Evolutionary conservation across 1,140 invertebrate genomes (phyloP).

Genomic region (Drosophila novamexicana): DNA sequence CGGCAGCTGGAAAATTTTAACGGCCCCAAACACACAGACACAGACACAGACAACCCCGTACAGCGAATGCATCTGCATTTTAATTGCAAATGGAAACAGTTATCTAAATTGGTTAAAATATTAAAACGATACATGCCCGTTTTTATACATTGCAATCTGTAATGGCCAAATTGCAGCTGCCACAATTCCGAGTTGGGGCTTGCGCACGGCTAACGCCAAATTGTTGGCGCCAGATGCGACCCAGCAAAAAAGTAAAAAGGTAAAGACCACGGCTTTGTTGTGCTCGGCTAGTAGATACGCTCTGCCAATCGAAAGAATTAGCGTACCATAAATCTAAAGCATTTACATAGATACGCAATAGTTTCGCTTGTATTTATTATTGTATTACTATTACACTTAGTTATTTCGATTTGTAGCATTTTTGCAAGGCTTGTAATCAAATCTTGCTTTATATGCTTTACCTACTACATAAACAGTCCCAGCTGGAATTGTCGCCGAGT

Average conservation of each 20-base stretch:
- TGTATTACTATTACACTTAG: too few species aligned
- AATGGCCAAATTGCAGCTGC: slow-evolving; percentile 28
- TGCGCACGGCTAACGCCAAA: slow-evolving; percentile 13
- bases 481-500: too few species aligned
- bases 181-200: slow-evolving; percentile 13
- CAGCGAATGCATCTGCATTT: slow-evolving; percentile 66
- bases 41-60: too few species aligned
- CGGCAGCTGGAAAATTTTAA: slow-evolving; percentile 62
- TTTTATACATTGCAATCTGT: slow-evolving; percentile 19
- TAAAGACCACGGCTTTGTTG: background rate
- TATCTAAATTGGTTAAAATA: slow-evolving; percentile 84
- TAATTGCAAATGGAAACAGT: slow-evolving; percentile 84
- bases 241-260: slow-evolving; percentile 33
- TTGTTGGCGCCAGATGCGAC: slow-evolving; percentile 21
- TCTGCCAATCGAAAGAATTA: background rate
- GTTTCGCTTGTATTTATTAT: background rate
- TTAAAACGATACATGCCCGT: slow-evolving; percentile 71
- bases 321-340: slow-evolving; percentile 1
- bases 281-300: slow-evolving; percentile 2
- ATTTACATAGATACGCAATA: slow-evolving; percentile 12
- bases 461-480: too few species aligned
- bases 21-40: slow-evolving; percentile 3
- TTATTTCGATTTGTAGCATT: too few species aligned
- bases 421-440: too few species aligned
- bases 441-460: too few species aligned